Conservation (phyloP, 1,140 invertebrate genomes). For the Caenorhabditis tropicalis region DNA sequence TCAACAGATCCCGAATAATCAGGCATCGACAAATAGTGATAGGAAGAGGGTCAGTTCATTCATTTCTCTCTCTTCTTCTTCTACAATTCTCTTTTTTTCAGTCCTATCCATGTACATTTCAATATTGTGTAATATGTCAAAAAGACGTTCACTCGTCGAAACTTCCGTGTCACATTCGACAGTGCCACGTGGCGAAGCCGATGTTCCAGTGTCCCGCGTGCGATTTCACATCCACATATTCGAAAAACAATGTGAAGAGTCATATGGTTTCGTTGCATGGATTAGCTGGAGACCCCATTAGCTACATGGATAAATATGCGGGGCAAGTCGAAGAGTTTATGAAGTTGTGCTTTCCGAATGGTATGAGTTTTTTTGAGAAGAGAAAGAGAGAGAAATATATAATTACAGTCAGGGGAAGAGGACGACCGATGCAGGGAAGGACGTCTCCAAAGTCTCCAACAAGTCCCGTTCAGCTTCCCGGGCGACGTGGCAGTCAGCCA, state of each 20-base stretch:
- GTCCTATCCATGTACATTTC: constrained; percentile 58
- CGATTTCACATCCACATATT: constrained; percentile 61
- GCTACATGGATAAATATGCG: constrained; percentile 59
- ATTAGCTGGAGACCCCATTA: constrained; percentile 58
- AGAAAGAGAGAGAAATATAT: not conserved
- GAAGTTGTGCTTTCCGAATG: constrained; percentile 60
- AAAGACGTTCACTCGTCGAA: constrained; percentile 58
- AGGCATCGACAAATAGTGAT: not conserved
- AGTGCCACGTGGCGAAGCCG: constrained; percentile 59
- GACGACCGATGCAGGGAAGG: constrained; percentile 57
- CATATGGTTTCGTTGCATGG: constrained; percentile 61
- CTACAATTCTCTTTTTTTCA: constrained; percentile 10
- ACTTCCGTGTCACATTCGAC: constrained; percentile 58
- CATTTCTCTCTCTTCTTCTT: not conserved
- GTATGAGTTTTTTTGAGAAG: constrained; percentile 15
- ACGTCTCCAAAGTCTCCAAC: constrained; percentile 49
- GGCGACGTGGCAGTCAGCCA: constrained; percentile 42
- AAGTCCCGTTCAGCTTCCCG: not conserved
- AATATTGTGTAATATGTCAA: constrained; percentile 58
- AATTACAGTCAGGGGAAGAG: constrained; percentile 54
- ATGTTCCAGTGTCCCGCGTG: constrained; percentile 61
- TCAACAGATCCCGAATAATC: not conserved
- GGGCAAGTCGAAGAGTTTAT: constrained; percentile 59
- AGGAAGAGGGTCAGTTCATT: not conserved
- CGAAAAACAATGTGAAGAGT: constrained; percentile 60